Evolutionary conservation across 2,888 invertebrate species (phyloP), one percentile per base, ranked within the genome.

Genomic region (Ceramica pisi): DNA sequence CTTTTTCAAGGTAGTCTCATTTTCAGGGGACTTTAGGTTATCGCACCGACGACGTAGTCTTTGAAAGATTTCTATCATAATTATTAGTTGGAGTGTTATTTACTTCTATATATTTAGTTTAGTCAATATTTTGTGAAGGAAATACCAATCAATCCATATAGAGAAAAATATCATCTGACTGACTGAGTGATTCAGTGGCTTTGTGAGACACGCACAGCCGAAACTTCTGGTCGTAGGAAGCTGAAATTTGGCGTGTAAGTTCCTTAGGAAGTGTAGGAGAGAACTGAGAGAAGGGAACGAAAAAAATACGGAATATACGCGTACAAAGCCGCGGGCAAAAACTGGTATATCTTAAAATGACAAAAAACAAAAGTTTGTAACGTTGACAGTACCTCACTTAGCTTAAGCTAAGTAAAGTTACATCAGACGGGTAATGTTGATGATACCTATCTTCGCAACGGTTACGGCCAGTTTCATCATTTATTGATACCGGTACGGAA

Each of bases 391-490:
- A 46, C n/a, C 8, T n/a, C 8, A 12, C 21, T 23, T 55, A 26
- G 19, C 53, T 26, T 55, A 31, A 21, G 21, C 16, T 35, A 56
- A 56, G 1, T 57, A 41, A 44, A 41, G 41, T 44, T 41, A 44
- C 41, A 65, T 31, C 21, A 44, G 16, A 60, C 31, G 21, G 16
- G 38, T 53, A n/a, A 19, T 38, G 19, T 35, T 16, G 16, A 16
- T 35, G 16, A 46, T 31, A 44, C n/a, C n/a, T 6, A 51, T n/a
- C 14, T 21, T 44, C 10, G 44, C 16, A 62, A 71, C 14, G 19
- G 51, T 74, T 44, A 35, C 35, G 7, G 0, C n/a, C 41, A 53
- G 26, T 71, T 75, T 35, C 71, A 71, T 71, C 75, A 65, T 53
- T 35, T 4, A 46, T 14, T 74, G 75, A 51, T 74, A 71, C 7